Evolutionary conservation across 1,140 invertebrate genomes (phyloP).

Genomic region (Apis florea): DNA sequence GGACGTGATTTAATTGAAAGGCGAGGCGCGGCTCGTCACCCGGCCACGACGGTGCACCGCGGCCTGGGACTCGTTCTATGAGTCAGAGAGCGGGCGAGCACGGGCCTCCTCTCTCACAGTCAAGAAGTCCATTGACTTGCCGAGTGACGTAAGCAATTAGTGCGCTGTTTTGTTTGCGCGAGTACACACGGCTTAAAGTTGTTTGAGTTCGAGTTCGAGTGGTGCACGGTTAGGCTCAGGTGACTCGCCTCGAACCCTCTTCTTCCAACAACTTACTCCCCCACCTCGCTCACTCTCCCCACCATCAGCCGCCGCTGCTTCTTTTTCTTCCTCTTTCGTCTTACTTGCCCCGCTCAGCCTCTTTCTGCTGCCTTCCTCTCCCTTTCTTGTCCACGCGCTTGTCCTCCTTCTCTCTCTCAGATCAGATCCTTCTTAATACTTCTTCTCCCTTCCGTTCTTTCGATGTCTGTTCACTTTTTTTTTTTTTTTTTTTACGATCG

Average conservation of each 20-base stretch:
- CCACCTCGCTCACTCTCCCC: conserved; percentile 36
- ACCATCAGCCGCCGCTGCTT: neutral
- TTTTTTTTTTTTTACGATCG: neutral
- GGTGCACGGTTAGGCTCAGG: conserved; percentile 65
- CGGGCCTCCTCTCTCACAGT: conserved; percentile 38
- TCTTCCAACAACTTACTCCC: conserved; percentile 61
- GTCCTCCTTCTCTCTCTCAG: neutral
- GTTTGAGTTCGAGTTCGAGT: conserved; percentile 73
- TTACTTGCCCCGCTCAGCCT: neutral
- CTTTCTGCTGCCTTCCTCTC: conserved; percentile 18
- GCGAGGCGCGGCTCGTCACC: conserved; percentile 46
- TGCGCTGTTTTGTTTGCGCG: conserved; percentile 78
- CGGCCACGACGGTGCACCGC: conserved; percentile 25
- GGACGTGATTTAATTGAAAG: conserved; percentile 72
- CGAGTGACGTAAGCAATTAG: conserved; percentile 79
- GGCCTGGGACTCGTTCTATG: conserved; percentile 60
- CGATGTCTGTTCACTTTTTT: neutral
- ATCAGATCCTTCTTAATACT: too few relatives aligned
- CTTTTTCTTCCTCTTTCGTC: neutral
- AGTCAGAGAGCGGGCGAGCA: conserved; percentile 60
- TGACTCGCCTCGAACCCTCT: conserved; percentile 63
- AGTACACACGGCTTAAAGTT: conserved; percentile 73
- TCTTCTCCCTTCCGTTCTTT: neutral
- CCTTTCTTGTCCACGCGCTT: conserved; percentile 4
- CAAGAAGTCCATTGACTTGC: conserved; percentile 74